phyloP scores from a whole-genome alignment of 35 echinoderm and acorn worm genomes.

The Ophiothrix spiculata region DNA sequence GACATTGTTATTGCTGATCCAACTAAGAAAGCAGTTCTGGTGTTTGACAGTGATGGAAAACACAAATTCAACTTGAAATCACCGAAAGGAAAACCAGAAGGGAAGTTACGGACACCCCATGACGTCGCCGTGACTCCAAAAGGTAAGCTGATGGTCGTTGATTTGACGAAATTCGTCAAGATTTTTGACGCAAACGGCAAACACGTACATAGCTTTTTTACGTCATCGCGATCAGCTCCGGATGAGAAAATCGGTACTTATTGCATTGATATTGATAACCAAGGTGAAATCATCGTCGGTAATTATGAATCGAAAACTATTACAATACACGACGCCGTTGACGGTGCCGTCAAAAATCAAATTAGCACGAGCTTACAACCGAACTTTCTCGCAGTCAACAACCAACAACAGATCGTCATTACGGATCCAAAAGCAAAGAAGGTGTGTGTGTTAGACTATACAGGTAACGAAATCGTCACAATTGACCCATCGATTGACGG shows the following conservation, averaged over 20 bases:
- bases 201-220: background rate
- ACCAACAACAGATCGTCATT: background rate
- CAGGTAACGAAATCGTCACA: background rate
- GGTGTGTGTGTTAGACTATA: background rate
- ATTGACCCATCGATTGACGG: background rate
- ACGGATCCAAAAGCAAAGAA: background rate
- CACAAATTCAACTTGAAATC: background rate
- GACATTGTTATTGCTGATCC: background rate
- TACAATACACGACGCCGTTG: background rate
- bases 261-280: background rate
- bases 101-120: background rate
- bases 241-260: constrained; percentile 7
- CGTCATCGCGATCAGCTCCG: background rate
- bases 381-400: background rate
- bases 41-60: background rate
- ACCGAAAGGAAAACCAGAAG: background rate
- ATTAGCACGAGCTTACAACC: background rate
- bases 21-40: background rate
- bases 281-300: background rate
- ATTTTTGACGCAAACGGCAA: background rate
- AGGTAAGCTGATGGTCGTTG: background rate
- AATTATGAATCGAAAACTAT: background rate
- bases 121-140: background rate
- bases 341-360: background rate
- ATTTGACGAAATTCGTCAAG: background rate